phyloP scores from a whole-genome alignment of 2,888 invertebrate species.

The Diogma glabrata region DNA sequence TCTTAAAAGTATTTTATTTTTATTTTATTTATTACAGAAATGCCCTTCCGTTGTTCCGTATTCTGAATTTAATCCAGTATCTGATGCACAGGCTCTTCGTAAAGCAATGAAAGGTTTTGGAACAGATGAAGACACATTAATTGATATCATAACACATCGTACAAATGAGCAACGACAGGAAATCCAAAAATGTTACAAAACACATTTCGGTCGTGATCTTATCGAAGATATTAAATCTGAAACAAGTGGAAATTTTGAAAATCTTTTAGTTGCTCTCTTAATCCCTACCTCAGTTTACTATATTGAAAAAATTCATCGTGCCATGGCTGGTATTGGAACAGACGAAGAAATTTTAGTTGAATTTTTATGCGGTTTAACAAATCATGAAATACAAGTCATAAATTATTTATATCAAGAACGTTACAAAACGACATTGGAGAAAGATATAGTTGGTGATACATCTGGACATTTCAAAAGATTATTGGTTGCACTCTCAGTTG shows the following conservation, averaged over 20 bases:
- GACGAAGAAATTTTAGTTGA: constrained; percentile 83
- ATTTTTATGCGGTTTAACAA: constrained; percentile 76
- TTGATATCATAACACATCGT: constrained; percentile 69
- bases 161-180: constrained; percentile 73
- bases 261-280: constrained; percentile 70
- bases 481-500: constrained; percentile 63
- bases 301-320: constrained; percentile 71
- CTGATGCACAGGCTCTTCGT: constrained; percentile 69
- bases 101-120: constrained; percentile 85
- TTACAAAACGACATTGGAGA: constrained; percentile 46
- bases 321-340: constrained; percentile 73
- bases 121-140: constrained; percentile 82
- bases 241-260: constrained; percentile 78
- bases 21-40: too few species aligned
- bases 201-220: constrained; percentile 49
- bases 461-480: constrained; percentile 85
- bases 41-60: constrained; percentile 68
- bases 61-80: constrained; percentile 65
- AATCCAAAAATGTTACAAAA: constrained; percentile 17
- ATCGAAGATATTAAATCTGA: constrained; percentile 79
- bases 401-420: constrained; percentile 63
- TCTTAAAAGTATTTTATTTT: too few species aligned
- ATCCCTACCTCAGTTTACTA: constrained; percentile 75
- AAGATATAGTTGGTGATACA: constrained; percentile 76
- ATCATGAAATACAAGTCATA: constrained; percentile 70